A percentile compares a stretch with the other conserved stretches of the same genome.
Conservation (phyloP, 2,888 invertebrate genomes). For the Pseudococcus longispinus region DNA sequence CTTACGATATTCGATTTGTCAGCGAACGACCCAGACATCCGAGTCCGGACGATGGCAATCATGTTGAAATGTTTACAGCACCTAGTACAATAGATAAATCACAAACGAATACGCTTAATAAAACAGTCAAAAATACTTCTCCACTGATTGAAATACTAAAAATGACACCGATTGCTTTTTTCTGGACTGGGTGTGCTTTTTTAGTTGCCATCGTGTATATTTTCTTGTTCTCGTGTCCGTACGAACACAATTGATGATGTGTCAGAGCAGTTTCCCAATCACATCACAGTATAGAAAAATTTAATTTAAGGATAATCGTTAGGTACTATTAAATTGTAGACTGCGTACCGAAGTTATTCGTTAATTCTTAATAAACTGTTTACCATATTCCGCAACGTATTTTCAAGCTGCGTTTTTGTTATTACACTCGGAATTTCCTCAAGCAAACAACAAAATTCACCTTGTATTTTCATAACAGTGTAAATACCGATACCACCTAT, state of each 20-base stretch:
- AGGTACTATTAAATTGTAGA: not conserved
- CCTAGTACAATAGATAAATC: not conserved
- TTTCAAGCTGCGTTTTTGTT: not conserved
- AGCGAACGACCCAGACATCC: not conserved
- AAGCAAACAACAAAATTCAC: not conserved
- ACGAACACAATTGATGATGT: not conserved
- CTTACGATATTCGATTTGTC: not conserved
- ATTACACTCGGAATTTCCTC: not conserved
- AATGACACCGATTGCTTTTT: constrained; percentile 45
- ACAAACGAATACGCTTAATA: not conserved
- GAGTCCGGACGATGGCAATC: not conserved
- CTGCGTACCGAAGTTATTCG: not conserved
- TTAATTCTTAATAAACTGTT: not conserved
- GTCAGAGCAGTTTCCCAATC: not conserved
- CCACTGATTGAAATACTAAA: not conserved
- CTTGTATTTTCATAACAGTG: not conserved
- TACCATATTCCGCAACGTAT: not conserved
- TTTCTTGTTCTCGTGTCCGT: not conserved
- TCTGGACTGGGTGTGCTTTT: constrained; percentile 48
- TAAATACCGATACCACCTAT: not conserved
- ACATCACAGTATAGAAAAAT: not conserved
- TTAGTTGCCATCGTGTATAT: constrained; percentile 10
- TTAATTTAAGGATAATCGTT: not conserved
- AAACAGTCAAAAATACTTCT: not conserved
- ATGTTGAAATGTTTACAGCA: not conserved